These are phyloP conservation scores for Cherax destructor DNA, from an alignment of 1,140 invertebrate species.

Conservation along the genomic window DNA sequence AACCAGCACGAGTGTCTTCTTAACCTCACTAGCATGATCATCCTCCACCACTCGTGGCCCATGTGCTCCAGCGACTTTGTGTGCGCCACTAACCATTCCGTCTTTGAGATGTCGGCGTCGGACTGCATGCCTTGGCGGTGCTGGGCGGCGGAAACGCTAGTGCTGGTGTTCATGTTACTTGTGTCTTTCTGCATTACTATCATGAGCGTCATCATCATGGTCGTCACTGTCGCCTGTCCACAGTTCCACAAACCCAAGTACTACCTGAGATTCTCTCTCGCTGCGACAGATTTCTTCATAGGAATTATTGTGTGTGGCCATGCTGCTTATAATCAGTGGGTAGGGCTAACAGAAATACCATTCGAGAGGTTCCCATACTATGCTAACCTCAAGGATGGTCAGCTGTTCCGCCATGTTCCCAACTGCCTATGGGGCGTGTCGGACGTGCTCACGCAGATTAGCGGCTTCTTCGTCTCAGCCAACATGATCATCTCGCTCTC, in stretches of 20 bases:
- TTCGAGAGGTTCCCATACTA: conserved; percentile 57
- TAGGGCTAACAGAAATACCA: conserved; percentile 62
- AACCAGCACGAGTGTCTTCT: conserved; percentile 58
- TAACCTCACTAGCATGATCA: conserved; percentile 61
- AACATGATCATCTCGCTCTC: conserved; percentile 66
- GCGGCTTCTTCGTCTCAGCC: conserved; percentile 63
- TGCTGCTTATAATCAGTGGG: conserved; percentile 69
- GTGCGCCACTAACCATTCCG: conserved; percentile 64
- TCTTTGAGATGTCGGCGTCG: conserved; percentile 64
- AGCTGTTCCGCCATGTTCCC: conserved; percentile 66
- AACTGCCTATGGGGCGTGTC: conserved; percentile 69
- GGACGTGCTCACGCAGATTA: conserved; percentile 67
- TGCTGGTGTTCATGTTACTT: conserved; percentile 62
- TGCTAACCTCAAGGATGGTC: conserved; percentile 56
- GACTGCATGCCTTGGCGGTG: conserved; percentile 65
- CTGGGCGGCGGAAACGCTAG: conserved; percentile 51
- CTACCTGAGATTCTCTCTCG: conserved; percentile 67
- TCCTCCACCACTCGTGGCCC: conserved; percentile 68
- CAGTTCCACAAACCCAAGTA: conserved; percentile 71
- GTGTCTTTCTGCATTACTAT: conserved; percentile 41
- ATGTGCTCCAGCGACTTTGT: conserved; percentile 69
- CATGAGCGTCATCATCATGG: conserved; percentile 62
- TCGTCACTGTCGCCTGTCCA: conserved; percentile 45
- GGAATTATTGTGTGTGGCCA: conserved; percentile 65
- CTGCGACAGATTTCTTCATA: conserved; percentile 65